These are phyloP conservation scores for Plusia festucae DNA, from an alignment of 2,888 invertebrate genomes.

Conservation along the genomic window DNA sequence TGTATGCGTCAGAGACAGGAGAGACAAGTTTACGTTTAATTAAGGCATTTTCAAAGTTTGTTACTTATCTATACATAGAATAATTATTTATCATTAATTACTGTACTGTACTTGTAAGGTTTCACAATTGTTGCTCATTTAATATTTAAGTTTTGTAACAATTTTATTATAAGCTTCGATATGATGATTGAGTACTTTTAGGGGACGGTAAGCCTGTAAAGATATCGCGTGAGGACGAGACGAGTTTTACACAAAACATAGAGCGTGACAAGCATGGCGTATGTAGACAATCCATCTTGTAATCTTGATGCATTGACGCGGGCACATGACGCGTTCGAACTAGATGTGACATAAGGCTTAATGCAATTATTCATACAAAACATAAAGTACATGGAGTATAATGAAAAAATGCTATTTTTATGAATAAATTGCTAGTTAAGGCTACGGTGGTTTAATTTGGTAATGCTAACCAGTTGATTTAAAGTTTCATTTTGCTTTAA, in stretches of 20 bases:
- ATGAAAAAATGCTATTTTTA: too few relatives aligned
- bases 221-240: slow-evolving; percentile 76
- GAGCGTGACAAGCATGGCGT: slow-evolving; percentile 76
- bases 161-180: slow-evolving; percentile 25
- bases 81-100: too few relatives aligned
- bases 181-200: slow-evolving; percentile 75
- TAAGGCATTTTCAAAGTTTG: not conserved
- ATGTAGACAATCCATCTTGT: slow-evolving; percentile 62
- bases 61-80: not conserved
- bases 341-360: not conserved
- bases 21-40: not conserved
- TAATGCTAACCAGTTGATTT: not conserved
- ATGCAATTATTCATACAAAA: not conserved
- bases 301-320: slow-evolving; percentile 67
- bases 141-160: not conserved
- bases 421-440: too few relatives aligned
- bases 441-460: not conserved
- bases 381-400: not conserved
- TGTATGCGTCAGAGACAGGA: slow-evolving; percentile 19
- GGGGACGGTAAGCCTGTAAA: slow-evolving; percentile 73
- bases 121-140: too few relatives aligned
- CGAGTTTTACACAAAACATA: slow-evolving; percentile 73
- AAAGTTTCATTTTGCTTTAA: too few relatives aligned
- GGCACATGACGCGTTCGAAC: slow-evolving; percentile 52
- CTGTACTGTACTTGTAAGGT: too few relatives aligned